phyloP scores from a whole-genome alignment of 2,113 vertebrate genomes.

The zebrafish (Danio rerio) region DNA sequence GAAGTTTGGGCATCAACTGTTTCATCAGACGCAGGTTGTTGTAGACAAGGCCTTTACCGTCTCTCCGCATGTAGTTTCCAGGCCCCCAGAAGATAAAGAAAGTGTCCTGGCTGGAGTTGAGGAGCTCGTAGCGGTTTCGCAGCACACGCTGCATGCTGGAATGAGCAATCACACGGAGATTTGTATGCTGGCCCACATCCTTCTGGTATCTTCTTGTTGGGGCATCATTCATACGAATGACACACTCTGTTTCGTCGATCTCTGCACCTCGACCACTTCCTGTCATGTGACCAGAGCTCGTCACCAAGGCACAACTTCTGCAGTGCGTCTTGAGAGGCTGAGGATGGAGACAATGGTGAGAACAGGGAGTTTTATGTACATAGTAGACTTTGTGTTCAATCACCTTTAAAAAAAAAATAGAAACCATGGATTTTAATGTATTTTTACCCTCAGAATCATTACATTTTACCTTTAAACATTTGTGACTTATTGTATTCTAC shows the following conservation, averaged over 20 bases:
- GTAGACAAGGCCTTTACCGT: slow-evolving; percentile 93
- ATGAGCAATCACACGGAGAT: slow-evolving; percentile 92
- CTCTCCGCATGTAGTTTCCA: slow-evolving; percentile 93
- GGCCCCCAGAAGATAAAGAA: slow-evolving; percentile 99
- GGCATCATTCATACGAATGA: slow-evolving; percentile 97
- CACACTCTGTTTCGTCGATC: slow-evolving; percentile 90
- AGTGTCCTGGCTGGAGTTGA: slow-evolving; percentile 90
- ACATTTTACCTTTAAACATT: too few relatives aligned
- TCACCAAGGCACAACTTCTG: slow-evolving; percentile 88
- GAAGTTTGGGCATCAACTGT: slow-evolving; percentile 89
- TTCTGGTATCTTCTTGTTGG: slow-evolving; percentile 82
- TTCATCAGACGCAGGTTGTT: slow-evolving; percentile 95
- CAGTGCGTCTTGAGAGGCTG: slow-evolving; percentile 93
- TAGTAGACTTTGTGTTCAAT: neutral
- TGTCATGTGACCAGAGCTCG: slow-evolving; percentile 93
- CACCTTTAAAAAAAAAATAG: neutral
- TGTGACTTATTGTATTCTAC: too few relatives aligned
- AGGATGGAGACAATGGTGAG: slow-evolving; percentile 2
- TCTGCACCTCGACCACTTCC: slow-evolving; percentile 81
- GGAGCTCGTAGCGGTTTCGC: slow-evolving; percentile 86
- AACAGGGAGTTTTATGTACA: neutral
- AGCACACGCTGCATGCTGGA: slow-evolving; percentile 95
- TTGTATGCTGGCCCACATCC: slow-evolving; percentile 90
- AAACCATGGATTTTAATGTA: too few relatives aligned
- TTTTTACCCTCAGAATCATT: too few relatives aligned